Percentiles rank a stretch among this genome's conserved stretches.
These are phyloP conservation scores for Limanda limanda DNA, from an alignment of 2,113 vertebrate species.

Conservation along the genomic window DNA sequence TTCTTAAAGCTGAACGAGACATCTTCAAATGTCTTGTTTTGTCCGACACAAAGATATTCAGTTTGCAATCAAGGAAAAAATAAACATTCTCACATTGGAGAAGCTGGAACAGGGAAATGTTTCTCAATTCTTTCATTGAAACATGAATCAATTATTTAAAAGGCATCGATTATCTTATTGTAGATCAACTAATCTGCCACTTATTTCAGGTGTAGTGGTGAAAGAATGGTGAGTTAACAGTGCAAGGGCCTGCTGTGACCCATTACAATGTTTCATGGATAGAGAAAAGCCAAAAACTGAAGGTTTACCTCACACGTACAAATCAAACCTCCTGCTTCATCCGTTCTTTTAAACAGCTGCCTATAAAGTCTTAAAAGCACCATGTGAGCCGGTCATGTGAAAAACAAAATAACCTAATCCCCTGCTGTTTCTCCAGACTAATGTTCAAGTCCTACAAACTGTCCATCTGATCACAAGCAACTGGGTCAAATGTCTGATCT, in stretches of 20 bases:
- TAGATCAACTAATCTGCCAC: not conserved
- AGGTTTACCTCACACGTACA: not conserved
- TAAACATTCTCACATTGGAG: not conserved
- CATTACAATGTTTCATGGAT: not conserved
- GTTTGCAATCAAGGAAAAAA: not conserved
- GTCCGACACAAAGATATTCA: no score
- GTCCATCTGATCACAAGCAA: not conserved
- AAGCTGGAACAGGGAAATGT: not conserved
- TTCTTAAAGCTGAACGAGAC: no score
- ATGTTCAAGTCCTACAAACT: not conserved
- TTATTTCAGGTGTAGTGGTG: not conserved
- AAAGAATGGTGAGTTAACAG: not conserved
- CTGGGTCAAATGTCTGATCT: not conserved
- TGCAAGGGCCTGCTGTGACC: not conserved
- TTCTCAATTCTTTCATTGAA: no score
- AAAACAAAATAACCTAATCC: not conserved
- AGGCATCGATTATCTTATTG: not conserved
- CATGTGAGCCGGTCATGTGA: no score
- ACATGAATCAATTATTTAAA: no score
- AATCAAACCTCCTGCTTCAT: not conserved
- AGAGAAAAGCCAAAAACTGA: not conserved
- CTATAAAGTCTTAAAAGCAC: not conserved
- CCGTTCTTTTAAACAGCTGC: not conserved
- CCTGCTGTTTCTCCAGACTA: not conserved
- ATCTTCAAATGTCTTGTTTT: no score